Conservation (phyloP, 2,888 invertebrate genomes). For the Xylota sylvarum region DNA sequence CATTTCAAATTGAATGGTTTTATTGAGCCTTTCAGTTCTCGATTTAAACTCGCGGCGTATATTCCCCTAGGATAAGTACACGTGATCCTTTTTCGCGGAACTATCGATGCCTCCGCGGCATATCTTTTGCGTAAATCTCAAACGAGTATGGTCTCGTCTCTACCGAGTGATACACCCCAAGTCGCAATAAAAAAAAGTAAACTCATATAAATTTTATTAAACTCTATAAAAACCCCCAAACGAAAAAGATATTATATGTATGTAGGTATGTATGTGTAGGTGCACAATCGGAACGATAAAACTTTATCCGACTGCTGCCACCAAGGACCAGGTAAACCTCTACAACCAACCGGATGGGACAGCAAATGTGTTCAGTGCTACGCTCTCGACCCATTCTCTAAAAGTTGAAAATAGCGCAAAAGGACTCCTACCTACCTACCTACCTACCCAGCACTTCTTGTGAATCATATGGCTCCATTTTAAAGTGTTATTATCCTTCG, state of each 20-base stretch:
- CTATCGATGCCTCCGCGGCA: slow-evolving; percentile 10
- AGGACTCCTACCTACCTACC: slow-evolving; percentile 11
- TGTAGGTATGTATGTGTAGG: neutral
- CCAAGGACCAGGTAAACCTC: slow-evolving; percentile 38
- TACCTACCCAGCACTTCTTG: slow-evolving; percentile 10
- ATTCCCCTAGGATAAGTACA: neutral
- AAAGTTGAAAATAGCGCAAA: neutral
- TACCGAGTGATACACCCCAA: slow-evolving; percentile 17
- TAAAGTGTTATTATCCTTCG: slow-evolving; percentile 69
- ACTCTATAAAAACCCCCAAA: slow-evolving; percentile 28
- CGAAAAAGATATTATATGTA: slow-evolving; percentile 2
- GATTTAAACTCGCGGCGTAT: slow-evolving; percentile 22
- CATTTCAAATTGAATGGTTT: slow-evolving; percentile 56
- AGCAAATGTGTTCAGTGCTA: slow-evolving; percentile 34
- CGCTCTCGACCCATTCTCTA: neutral
- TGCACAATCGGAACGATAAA: slow-evolving; percentile 63
- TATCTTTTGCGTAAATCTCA: slow-evolving; percentile 34
- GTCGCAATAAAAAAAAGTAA: slow-evolving; percentile 54
- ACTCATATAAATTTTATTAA: slow-evolving; percentile 69
- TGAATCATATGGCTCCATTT: slow-evolving; percentile 66
- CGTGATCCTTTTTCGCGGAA: slow-evolving; percentile 18
- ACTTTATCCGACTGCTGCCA: slow-evolving; percentile 25
- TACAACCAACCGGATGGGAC: slow-evolving; percentile 40
- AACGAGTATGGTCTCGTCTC: slow-evolving; percentile 1
- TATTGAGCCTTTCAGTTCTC: slow-evolving; percentile 34